A percentile compares a stretch with the other conserved stretches of the same genome.
Evolutionary conservation across 2,797 vertebrate genomes (phyloP).

Genomic region (Poeciliopsis infans): DNA sequence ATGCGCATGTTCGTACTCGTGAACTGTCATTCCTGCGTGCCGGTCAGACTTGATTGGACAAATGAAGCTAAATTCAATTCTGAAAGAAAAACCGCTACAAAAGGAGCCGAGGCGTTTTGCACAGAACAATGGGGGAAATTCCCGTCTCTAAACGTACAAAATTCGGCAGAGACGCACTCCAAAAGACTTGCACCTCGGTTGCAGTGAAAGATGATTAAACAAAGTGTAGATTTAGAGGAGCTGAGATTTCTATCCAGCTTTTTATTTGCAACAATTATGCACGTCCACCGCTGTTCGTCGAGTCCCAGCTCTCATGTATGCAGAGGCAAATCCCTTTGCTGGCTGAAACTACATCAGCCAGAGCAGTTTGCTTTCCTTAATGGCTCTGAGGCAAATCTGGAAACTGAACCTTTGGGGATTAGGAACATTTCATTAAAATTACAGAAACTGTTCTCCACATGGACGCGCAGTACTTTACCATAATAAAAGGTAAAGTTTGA

Average conservation of each 20-base stretch:
- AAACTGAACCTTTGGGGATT: conserved; percentile 18
- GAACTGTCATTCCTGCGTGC: too few relatives aligned
- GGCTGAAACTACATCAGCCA: neutral
- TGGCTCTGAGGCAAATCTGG: conserved; percentile 21
- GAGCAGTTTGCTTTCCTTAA: conserved; percentile 18
- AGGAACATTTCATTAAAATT: conserved; percentile 33
- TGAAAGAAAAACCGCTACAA: neutral
- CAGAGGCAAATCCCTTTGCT: neutral
- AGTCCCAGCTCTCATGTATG: neutral
- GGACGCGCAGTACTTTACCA: neutral
- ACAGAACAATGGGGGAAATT: neutral
- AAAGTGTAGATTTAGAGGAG: neutral
- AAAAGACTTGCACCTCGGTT: neutral
- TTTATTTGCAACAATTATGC: neutral
- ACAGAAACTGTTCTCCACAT: neutral
- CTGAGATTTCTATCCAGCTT: neutral
- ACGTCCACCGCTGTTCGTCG: neutral
- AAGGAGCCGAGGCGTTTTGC: neutral
- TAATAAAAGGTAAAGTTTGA: conserved; percentile 21
- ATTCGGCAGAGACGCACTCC: neutral
- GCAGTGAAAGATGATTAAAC: neutral
- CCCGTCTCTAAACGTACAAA: neutral
- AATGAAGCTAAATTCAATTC: neutral
- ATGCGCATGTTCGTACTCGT: too few relatives aligned
- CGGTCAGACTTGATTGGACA: too few relatives aligned